phyloP scores from a whole-genome alignment of 2,113 vertebrate species.

The Scolopax mira region DNA sequence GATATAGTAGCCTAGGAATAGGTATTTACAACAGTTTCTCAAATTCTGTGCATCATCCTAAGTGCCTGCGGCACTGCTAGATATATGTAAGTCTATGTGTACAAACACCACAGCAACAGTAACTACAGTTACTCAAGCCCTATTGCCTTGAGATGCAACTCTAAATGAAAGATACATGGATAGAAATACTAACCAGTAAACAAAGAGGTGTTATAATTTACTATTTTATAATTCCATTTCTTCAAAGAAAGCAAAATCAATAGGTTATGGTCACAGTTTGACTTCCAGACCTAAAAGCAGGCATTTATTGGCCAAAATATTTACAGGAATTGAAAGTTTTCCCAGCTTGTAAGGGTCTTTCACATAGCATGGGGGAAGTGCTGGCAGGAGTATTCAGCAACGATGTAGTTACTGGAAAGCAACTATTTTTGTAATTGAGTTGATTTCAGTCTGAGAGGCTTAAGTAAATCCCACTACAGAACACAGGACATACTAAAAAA shows the following conservation, averaged over 20 bases:
- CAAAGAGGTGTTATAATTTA: not conserved
- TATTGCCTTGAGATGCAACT: not conserved
- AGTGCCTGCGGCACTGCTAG: not conserved
- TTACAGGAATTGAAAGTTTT: not conserved
- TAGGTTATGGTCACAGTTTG: not conserved
- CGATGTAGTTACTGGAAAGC: not conserved
- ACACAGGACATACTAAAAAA: not conserved
- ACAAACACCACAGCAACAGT: constrained; percentile 3
- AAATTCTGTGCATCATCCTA: not conserved
- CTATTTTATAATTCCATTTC: not conserved
- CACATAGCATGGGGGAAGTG: rapidly evolving
- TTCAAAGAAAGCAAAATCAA: not conserved
- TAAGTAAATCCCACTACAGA: not conserved
- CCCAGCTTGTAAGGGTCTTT: not conserved
- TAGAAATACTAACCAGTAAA: not conserved
- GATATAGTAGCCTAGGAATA: not conserved
- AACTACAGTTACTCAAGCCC: not conserved
- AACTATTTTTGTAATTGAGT: not conserved
- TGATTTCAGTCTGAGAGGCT: not conserved
- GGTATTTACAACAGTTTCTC: not conserved
- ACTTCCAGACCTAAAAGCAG: not conserved
- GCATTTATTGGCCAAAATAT: not conserved
- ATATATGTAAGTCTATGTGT: not conserved
- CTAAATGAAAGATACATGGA: not conserved
- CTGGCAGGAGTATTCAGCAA: not conserved